Percentiles rank a stretch among this genome's conserved stretches.
These are phyloP conservation scores for Euzetes globulus DNA, from an alignment of 2,888 invertebrate species.

Conservation along the genomic window DNA sequence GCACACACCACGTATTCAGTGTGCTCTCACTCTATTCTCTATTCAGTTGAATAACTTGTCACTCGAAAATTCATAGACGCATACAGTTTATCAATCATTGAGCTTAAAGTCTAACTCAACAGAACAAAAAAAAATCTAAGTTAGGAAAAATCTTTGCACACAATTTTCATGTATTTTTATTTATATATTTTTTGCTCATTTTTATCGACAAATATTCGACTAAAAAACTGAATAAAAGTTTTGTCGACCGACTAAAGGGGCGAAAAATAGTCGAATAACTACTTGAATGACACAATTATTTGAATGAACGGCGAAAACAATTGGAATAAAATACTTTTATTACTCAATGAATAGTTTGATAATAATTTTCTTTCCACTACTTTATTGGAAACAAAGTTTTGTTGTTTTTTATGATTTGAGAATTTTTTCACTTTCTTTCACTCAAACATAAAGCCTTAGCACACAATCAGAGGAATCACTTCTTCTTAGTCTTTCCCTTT, in stretches of 20 bases:
- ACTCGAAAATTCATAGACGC: constrained; percentile 14
- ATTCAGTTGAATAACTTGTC: constrained; percentile 23
- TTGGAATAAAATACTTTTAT: no score
- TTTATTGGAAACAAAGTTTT: no score
- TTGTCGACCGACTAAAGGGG: neutral
- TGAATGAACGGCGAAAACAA: no score
- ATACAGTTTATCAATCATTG: constrained; percentile 20
- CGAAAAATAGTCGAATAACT: neutral
- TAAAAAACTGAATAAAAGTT: neutral
- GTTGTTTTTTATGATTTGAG: no score
- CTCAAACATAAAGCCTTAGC: no score
- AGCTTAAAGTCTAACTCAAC: neutral
- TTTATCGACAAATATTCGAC: neutral
- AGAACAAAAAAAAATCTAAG: neutral
- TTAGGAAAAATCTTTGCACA: neutral
- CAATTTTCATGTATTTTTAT: neutral
- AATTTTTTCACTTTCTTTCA: no score
- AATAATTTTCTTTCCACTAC: no score
- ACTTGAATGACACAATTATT: no score
- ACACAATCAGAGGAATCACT: no score
- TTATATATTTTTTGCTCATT: neutral
- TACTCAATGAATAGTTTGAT: no score
- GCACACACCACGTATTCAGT: no score
- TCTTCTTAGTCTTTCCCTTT: no score
- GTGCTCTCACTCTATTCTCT: neutral